These are phyloP conservation scores for Neelides sp. DNA, from an alignment of 1,140 invertebrate genomes.

Conservation along the genomic window DNA sequence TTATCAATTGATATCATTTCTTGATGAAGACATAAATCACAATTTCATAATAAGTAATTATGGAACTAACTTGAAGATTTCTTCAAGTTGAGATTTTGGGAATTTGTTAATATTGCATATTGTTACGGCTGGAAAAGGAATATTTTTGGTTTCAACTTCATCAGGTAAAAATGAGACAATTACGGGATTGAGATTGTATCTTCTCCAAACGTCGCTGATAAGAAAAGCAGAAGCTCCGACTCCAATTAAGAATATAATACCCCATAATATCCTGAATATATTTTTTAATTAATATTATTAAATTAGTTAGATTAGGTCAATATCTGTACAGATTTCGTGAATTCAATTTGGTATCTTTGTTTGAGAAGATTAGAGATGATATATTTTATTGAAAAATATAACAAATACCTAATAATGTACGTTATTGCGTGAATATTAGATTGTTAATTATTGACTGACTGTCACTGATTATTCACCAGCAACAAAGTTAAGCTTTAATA, in stretches of 20 bases:
- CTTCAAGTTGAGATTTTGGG: not conserved
- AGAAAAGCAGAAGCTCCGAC: not conserved
- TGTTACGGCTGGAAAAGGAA: constrained; percentile 4
- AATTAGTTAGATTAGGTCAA: too few relatives aligned
- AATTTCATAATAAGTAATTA: not conserved
- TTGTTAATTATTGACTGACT: too few relatives aligned
- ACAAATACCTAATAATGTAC: too few relatives aligned
- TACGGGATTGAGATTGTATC: not conserved
- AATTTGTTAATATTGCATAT: constrained; percentile 1
- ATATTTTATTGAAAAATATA: too few relatives aligned
- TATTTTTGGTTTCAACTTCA: not conserved
- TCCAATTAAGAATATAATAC: not conserved
- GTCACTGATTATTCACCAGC: too few relatives aligned
- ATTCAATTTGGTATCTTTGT: too few relatives aligned
- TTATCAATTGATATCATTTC: not conserved
- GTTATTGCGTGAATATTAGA: too few relatives aligned
- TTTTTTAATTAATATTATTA: not conserved
- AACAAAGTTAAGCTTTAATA: not conserved
- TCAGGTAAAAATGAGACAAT: not conserved
- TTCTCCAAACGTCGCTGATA: not conserved
- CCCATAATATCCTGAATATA: not conserved
- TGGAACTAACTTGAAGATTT: not conserved
- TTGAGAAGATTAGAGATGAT: too few relatives aligned
- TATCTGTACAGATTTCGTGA: too few relatives aligned
- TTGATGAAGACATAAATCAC: not conserved